Base-by-base conservation (phyloP, 2,888 invertebrate genomes). In the Agonopterix alstromeriana region DNA sequence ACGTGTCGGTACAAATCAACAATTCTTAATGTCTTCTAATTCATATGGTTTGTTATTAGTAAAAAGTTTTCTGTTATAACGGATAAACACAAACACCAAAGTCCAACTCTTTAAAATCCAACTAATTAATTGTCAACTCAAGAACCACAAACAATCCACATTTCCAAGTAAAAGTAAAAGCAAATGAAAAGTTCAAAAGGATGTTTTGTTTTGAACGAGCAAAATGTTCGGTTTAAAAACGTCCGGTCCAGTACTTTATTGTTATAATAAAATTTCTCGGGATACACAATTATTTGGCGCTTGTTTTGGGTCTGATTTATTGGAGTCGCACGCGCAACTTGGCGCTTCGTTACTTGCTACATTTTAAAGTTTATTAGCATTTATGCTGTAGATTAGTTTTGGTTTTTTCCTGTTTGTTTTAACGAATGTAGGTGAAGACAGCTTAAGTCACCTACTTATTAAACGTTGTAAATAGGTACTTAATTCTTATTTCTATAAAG, bases 191-290 rank as follows among this genome's bases (percentile, higher is more conserved):
- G 67, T 73, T 73, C 73, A 74, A 72, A 76, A 65, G 70, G 61
- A 70, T 63, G 65, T 68, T 68, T 72, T 74, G 76, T 74, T 77
- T 71, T 60, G 65, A 60, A 56, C 63, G 48, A 58, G 64, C 62
- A 65, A 74, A 79, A 27, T 76, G 75, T 74, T 73, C 67, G 76
- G 65, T 53, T 69, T 69, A 65, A 73, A 74, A 77, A 76, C 60
- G 71, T 74, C 74, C 54, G 51, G 5, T 55, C 51, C 54, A 51
- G 57, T 64, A 65, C 59, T 80, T 82, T 82, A 82, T 81, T 77
- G 76, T 80, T 74, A 69, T 73, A 70, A 78, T 80, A 82, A 82
- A 81, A 70, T 73, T 70, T 62, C 60, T 53, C 46, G 36, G 51
- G 52, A 50, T 47, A 60, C 63, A 49, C 72, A 77, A 71, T 78